Evolutionary conservation across 2,797 vertebrate species (phyloP), one percentile per base, ranked within the genome.

Genomic region (Pelobates cultripes): DNA sequence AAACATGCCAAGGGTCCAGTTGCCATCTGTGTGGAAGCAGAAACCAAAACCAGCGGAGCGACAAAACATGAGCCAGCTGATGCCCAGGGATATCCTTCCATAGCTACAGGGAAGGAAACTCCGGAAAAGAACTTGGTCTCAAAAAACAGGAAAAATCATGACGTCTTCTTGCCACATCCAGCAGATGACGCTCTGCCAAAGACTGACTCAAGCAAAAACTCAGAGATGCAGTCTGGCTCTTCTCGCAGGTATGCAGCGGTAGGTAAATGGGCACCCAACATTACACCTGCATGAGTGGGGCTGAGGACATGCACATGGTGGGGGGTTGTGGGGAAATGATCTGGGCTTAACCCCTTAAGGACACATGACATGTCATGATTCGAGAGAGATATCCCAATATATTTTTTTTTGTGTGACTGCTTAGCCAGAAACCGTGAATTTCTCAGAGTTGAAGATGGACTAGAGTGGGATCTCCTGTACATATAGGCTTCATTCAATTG

Each of bases 241-340:
- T 28, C 28, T 51, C 75, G 60, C 75, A 82, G 81, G 81, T 78
- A 82, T 28, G 75, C 77, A 41, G 79, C 67, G 73, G 73, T 81
- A 81, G 73, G 80, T 77, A 82, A 72, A 28, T 28, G 28, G 28
- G 28, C 28, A 28, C 28, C 28, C 28, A 28, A 28, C 28, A 28
- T 28, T 28, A 28, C 28, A 28, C 28, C 28, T 28, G 28, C 28
- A 28, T 28, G 28, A 28, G 28, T 28, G 28, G 28, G 28, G 28
- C 28, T 28, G 28, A 28, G 28, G 28, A 28, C 28, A 28, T 28
- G 28, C 28, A 28, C 28, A 28, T 28, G 28, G 28, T 28, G 28
- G 28, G 28, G 28, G 28, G 28, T 28, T 28, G 28, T 28, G 28
- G 28, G 28, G 28, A 28, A 28, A 28, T 28, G 28, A 28, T 28